Evolutionary conservation across 2,113 vertebrate genomes (phyloP), one percentile per base, ranked within the genome.

Genomic region (Cololabis saira): DNA sequence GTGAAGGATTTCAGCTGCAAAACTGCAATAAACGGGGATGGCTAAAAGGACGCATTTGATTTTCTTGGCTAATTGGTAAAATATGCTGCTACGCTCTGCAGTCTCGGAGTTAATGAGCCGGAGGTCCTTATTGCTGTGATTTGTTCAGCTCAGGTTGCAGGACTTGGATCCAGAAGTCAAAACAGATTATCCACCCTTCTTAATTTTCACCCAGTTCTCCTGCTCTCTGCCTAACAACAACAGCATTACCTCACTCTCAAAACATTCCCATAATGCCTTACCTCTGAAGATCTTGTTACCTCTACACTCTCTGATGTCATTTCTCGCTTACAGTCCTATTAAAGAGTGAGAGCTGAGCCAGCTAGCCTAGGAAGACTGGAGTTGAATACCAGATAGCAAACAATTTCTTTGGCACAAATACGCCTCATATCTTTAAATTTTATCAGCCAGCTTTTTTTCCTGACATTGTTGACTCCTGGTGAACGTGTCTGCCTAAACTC

Each of bases 201-300:
- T 75, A 82, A 24, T n/a, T 60, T 51, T 50, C 41, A 37, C 33
- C 71, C 70, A 77, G 47, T 59, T 80, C 59, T 59, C 55, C 47
- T 44, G 37, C n/a, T 50, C 43, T 61, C 44, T 48, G 13, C 10
- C 62, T 67, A 61, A 81, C 52, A 73, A 63, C 61, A 74, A 64
- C 61, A 84, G 19, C 61, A 80, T 82, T 65, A 86, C 77, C 63
- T 89, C 81, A 91, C 61, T 69, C 41, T 66, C n/a, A 66, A 74
- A 86, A 60, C 64, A 86, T 87, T 74, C 75, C 68, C 64, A 59
- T 80, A 75, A 78, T 70, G 52, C 59, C 6, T 45, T 61, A 42
- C 51, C 53, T 55, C 62, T 74, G 73, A 57, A 76, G 67, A 83
- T 81, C 63, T 79, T 71, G 80, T 88, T 86, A 83, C 74, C 13